Evolutionary conservation across 2,113 vertebrate species (phyloP).

Genomic region (Eulemur rufifrons): DNA sequence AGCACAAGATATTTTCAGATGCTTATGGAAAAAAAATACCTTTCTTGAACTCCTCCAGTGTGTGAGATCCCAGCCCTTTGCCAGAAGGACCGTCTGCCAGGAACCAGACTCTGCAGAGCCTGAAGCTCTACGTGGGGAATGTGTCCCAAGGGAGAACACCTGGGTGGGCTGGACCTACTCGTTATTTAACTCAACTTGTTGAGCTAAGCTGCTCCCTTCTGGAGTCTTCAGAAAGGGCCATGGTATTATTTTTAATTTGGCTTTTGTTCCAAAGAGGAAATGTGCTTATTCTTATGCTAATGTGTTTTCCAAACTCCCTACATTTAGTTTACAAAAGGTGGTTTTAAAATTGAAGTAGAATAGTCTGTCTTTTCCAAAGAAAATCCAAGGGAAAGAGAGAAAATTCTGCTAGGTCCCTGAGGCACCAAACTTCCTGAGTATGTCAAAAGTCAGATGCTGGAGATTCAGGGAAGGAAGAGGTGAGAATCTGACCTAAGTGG

Average conservation of each 20-base stretch:
- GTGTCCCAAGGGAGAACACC: neutral
- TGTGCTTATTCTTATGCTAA: conserved; percentile 18
- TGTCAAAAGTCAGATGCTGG: neutral
- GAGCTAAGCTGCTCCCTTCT: neutral
- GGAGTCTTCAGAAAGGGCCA: neutral
- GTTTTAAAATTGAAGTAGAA: conserved; percentile 13
- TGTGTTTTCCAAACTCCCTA: neutral
- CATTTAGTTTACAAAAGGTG: conserved; percentile 34
- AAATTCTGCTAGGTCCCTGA: neutral
- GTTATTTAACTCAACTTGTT: neutral
- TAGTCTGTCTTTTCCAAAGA: conserved; percentile 39
- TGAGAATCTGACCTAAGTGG: neutral
- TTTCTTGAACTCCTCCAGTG: neutral
- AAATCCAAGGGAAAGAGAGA: neutral
- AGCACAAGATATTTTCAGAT: neutral
- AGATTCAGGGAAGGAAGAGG: neutral
- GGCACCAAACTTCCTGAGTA: neutral
- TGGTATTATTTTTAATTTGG: conserved; percentile 1
- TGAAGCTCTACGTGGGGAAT: neutral
- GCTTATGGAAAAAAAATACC: neutral
- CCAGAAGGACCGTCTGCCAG: neutral
- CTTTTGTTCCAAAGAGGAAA: conserved; percentile 35
- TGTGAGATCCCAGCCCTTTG: neutral
- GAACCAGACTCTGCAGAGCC: neutral
- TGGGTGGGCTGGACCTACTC: neutral